Base-by-base conservation (phyloP, 2,113 vertebrate species). In the Gymnorhina tibicen region DNA sequence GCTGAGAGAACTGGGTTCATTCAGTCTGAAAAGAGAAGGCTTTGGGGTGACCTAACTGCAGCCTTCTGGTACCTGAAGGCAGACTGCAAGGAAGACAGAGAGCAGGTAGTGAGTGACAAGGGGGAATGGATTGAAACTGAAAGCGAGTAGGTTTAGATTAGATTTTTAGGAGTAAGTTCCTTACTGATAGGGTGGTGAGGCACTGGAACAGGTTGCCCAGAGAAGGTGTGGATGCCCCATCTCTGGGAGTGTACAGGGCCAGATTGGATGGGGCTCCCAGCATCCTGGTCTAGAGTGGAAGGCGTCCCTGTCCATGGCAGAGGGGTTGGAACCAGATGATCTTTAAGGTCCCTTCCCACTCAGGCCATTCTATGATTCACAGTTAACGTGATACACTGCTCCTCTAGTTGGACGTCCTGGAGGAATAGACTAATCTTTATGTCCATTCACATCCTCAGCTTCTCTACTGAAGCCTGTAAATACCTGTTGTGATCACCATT, bases 361-460 rank as follows among this genome's bases (percentile, higher is more conserved):
- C 15, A 62, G 24, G 24, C 24, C 39, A 41, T 53, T 32, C 39
- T 41, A 7, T 18, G 14, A 75, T 18, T n/a, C 33, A 16, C 15
- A 69, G 35, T 50, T 62, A 62, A 46, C 0, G 0, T 32, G 10
- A 53, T 0, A 2, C 3, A 50, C 13, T 53, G 23, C 35, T 70
- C 18, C 21, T 66, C 26, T 20, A 42, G n/a, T 2, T 55, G 23
- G 32, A 69, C 33, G n/a, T 94, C 53, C 47, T 52, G 39, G 39
- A 69, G 24, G 11, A 70, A 35, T 0, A 77, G 7, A 24, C 27
- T 52, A 15, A 44, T 33, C 16, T 68, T 37, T 26, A 6, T 10
- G 13, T 11, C 4, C 4, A 50, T 64, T 64, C 56, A 21, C 17
- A 15, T 30, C 26, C 42, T 42, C 77, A 79, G 17, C 13, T 53